Evolutionary conservation across 2,113 vertebrate genomes (phyloP).

Genomic region (Cryptotis parvus): DNA sequence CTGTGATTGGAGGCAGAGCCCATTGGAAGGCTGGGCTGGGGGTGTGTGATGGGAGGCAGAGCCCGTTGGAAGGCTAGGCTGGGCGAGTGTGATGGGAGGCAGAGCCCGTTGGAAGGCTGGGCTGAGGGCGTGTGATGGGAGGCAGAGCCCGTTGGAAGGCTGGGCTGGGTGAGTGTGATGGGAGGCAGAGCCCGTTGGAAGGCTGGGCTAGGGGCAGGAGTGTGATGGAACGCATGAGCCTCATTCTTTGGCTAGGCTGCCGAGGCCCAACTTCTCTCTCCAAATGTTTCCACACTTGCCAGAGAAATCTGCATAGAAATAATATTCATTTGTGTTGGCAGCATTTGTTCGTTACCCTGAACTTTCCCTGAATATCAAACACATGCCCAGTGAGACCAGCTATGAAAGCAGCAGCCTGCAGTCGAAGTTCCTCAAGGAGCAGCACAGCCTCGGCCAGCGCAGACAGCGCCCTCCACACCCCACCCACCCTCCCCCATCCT

Average conservation of each 20-base stretch:
- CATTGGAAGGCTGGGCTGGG: no score
- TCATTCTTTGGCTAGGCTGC: not conserved
- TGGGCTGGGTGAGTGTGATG: no score
- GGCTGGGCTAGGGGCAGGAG: no score
- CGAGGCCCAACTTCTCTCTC: constrained; percentile 52
- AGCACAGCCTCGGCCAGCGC: not conserved
- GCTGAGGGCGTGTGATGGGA: constrained; percentile 45
- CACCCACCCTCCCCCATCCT: no score
- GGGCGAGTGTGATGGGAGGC: no score
- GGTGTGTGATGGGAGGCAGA: no score
- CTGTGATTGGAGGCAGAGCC: constrained; percentile 50
- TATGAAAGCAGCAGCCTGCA: constrained; percentile 45
- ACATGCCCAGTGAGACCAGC: constrained; percentile 62
- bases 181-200: no score
- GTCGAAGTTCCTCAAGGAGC: not conserved
- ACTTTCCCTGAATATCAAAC: constrained; percentile 78
- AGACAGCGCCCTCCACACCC: not conserved
- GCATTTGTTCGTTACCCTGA: constrained; percentile 72
- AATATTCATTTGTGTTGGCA: constrained; percentile 76
- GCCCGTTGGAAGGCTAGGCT: no score
- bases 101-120: not conserved
- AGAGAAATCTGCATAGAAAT: constrained; percentile 80
- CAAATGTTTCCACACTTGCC: constrained; percentile 69
- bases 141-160: not conserved
- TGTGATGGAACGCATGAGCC: no score